Base-by-base conservation (phyloP, 2,113 vertebrate genomes). In the Clarias gariepinus region DNA sequence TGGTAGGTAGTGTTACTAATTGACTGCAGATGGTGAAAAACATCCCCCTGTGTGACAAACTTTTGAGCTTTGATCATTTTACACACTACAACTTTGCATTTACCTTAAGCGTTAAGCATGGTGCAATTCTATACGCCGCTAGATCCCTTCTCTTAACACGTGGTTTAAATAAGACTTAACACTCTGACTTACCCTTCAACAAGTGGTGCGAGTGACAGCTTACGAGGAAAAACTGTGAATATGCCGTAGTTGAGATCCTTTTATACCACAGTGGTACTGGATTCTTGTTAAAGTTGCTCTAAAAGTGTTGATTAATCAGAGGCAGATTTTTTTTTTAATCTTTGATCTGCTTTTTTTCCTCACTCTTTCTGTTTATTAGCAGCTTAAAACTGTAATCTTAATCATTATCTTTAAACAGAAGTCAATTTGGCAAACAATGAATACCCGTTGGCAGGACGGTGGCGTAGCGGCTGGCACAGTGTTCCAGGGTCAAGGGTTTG, bases 41-140 rank as follows among this genome's bases (percentile, higher is more conserved):
- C 77, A 21, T 36, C 77, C 58, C 30, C 28, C 55, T 18, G 30
- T 60, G 55, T 60, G 77, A 80, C 55, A 80, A 80, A 80, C 77
- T 21, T 80, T 80, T 58, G 55, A 36, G 33, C 77, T 80, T 80
- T 79, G 77, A 58, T 79, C 52, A 30, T 79, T 80, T 80, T 80
- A 36, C 77, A 80, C 55, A 12, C 28, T 60, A 80, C 28, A 60
- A 60, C 9, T 36, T 33, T 19, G 18, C 9, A 60, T 80, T 58
- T 30, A 80, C 28, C 77, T 33, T 80, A 80, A 80, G 77, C 16
- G 18, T 30, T 36, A 12, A 0, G 47, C 12, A 3, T 33, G 28
- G 55, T 80, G 77, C 28, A 80, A 80, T 80, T 19, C 77, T 60
- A 80, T 80, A 80, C 4, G 9, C 28, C 12, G 55, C 28, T 33